Evolutionary conservation across 1,140 invertebrate genomes (phyloP), one percentile per base, ranked within the genome.

Genomic region (Monomorium pharaonis): DNA sequence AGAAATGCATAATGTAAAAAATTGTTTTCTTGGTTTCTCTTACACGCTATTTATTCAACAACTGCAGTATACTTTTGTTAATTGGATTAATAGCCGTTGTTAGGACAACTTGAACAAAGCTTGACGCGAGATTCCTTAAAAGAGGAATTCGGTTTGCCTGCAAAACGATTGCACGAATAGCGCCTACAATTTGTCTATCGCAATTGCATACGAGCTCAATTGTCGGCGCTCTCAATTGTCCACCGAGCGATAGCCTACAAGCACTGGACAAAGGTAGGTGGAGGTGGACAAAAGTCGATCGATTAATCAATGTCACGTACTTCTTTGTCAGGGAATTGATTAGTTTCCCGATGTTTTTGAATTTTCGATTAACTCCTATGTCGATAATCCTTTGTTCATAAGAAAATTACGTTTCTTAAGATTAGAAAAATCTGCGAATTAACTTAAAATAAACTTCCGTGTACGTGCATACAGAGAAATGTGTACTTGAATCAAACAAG

Each of bases 241-340:
- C 60, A n/a, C 18, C 30, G 30, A 14, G 60, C 18, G 60, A 33
- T 63, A 33, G 60, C 60, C 18, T 63, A 33, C 60, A 63, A 37
- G 60, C 60, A 33, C 18, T 30, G n/a, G 3, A 37, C 60, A 63
- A 63, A 63, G 33, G 30, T 69, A 70, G n/a, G n/a, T n/a, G n/a
- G 44, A 49, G 16, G 12, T 49, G 18, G 24, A 30, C 44, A 70
- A 51, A 30, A 51, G 47, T 70, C 24, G 44, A 65, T 65, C n/a
- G n/a, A 49, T 70, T 70, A 21, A 70, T 70, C 44, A 30, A 30
- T 9, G 44, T 5, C 7, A 16, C 0, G 0, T 10, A 9, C 60
- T 70, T 70, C 42, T 70, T 70, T 70, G 47, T 70, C 47, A 49
- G 30, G 24, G 3, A 49, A 49, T 27, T 27, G 5, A 70, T 70